Conservation (phyloP, 2,888 invertebrate genomes). For the Tipula unca region DNA sequence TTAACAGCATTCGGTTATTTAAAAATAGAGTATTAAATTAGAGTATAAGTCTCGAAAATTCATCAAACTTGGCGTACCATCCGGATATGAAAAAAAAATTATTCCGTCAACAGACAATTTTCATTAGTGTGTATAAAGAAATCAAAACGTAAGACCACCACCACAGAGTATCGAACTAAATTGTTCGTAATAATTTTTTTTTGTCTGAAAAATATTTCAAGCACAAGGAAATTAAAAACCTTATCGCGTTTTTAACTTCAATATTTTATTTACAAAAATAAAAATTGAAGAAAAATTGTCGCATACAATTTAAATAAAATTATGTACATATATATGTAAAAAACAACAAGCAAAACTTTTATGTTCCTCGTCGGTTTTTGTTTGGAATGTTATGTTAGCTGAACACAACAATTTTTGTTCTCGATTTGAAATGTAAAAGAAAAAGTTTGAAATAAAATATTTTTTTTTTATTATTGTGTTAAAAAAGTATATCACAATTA, state of each 20-base stretch:
- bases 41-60: no score
- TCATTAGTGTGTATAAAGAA: no score
- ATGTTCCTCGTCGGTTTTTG: not conserved
- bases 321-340: not conserved
- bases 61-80: no score
- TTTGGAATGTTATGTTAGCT: not conserved
- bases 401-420: not conserved
- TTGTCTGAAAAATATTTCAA: not conserved
- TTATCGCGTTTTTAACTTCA: not conserved
- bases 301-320: not conserved
- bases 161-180: no score
- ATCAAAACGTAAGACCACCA: no score
- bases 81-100: no score
- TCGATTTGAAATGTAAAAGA: not conserved
- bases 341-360: not conserved
- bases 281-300: not conserved
- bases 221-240: not conserved
- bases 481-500: not conserved
- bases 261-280: not conserved
- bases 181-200: no score
- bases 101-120: no score
- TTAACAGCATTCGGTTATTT: no score
- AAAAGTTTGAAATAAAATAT: not conserved
- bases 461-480: not conserved
- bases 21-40: no score